Evolutionary conservation across 2,797 vertebrate genomes (phyloP), one percentile per base, ranked within the genome.

Genomic region (Decapterus maruadsi): DNA sequence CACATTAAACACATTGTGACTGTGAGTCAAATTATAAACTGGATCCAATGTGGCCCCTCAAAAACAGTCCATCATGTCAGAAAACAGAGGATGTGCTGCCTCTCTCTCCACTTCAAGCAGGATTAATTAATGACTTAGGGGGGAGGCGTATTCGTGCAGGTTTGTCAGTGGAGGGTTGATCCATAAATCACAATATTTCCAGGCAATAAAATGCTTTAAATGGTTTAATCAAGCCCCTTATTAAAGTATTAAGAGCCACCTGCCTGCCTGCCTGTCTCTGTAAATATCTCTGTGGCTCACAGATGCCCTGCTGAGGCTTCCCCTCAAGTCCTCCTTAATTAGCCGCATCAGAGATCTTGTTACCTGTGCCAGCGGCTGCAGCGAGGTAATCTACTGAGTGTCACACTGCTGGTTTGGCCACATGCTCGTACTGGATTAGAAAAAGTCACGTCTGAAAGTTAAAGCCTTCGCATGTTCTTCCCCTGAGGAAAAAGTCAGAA

Each of bases 291-390:
- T 9, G 45, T 16, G 14, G 53, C 54, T 56, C 43, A 42, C 34
- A 46, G 68, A 54, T 0, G 14, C 46, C 69, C 73, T 19, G 66
- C 63, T 36, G 69, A 72, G 67, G 61, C 55, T 56, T 48, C 78
- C 36, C 56, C 31, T 16, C 74, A 85, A 82, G 19, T 81, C 78
- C 64, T 12, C 50, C n/a, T 53, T 78, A 77, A 85, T 84, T 56
- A 68, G 78, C 38, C 17, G 12, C 54, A 4, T 53, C 48, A 54
- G 78, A 77, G 77, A 87, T 80, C 84, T 71, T 8, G 67, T 86
- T 86, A 87, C 80, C 75, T 78, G 68, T 7, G 29, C 68, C 66
- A 54, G 34, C 2, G 50, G 46, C 7, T 36, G 60, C 73, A 82
- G 77, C 40, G 74, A 38, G 67, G 58, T 82, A 75, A 87, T 83